Evolutionary conservation across 2,888 invertebrate genomes (phyloP), one percentile per base, ranked within the genome.

Genomic region (Caradrina kadenii): DNA sequence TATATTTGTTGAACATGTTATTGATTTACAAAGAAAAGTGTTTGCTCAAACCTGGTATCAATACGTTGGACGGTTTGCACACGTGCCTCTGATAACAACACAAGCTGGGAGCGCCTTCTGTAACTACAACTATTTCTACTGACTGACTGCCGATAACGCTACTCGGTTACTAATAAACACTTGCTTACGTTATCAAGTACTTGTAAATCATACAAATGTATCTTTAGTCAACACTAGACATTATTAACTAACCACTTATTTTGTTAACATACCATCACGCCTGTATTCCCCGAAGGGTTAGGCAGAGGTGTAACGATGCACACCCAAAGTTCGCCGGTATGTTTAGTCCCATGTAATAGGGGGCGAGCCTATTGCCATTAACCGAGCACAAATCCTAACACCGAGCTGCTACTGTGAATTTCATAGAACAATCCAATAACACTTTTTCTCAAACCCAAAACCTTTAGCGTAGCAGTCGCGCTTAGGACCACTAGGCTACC

Each of bases 31-130:
- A 59, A 63, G 55, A 69, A 17, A 45, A 67, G 2, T 68, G 42
- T 62, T 76, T 78, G 65, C 21, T 50, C 61, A 68, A 73, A 68
- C 73, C 69, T 77, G 31, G 67, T 61, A 17, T 49, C 35, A 26
- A 60, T 60, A 70, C 59, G 50, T 64, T 50, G 62, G 19, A 53
- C 50, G 50, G 71, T 71, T 79, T 66, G 62, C 54, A 69, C 80
- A 80, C 80, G 80, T 80, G 80, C 69, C 61, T 0, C 22, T 4
- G 80, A 80, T 76, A 76, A 70, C 42, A 70, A 59, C 56, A 39
- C 6, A 45, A 55, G 69, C 42, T 53, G 8, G 63, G 62, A 50
- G 61, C 21, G 26, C 22, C 65, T 65, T 58, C 52, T 67, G 60
- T 67, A 61, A 54, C 53, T n/a, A 1, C 61, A 53, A 19, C 35